These are phyloP conservation scores for Pelmatolapia mariae DNA, from an alignment of 2,113 vertebrate species.

Conservation along the genomic window DNA sequence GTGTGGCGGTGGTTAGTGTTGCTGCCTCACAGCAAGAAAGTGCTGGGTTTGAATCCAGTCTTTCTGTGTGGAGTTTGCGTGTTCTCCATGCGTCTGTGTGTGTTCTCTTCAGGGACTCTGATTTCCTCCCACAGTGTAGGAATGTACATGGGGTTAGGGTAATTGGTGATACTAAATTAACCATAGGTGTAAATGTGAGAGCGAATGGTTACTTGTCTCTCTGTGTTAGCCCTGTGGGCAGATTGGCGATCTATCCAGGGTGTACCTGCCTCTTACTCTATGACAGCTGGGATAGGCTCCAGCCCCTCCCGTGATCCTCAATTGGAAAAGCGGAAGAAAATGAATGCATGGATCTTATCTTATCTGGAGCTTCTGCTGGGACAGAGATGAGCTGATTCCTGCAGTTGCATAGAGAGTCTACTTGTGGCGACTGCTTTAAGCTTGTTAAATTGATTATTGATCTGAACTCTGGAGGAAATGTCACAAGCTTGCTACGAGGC, in stretches of 20 bases:
- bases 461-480: neutral
- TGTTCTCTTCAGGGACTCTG: neutral
- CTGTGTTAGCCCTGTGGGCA: neutral
- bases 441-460: slow-evolving; percentile 20
- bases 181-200: neutral
- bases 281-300: neutral
- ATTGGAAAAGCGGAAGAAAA: neutral
- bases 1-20: neutral
- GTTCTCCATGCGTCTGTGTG: neutral
- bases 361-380: neutral
- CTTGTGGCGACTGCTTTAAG: neutral
- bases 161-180: neutral
- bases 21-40: neutral
- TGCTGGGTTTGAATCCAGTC: neutral
- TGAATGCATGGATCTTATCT: neutral
- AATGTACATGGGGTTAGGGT: neutral
- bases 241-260: neutral
- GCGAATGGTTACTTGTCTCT: neutral
- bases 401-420: neutral
- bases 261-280: neutral
- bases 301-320: neutral
- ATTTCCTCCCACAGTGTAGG: neutral
- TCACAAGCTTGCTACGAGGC: neutral
- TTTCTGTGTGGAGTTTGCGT: neutral
- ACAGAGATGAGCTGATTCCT: neutral